Conservation (phyloP, 1,140 invertebrate genomes). For the Calosoma granatense region DNA sequence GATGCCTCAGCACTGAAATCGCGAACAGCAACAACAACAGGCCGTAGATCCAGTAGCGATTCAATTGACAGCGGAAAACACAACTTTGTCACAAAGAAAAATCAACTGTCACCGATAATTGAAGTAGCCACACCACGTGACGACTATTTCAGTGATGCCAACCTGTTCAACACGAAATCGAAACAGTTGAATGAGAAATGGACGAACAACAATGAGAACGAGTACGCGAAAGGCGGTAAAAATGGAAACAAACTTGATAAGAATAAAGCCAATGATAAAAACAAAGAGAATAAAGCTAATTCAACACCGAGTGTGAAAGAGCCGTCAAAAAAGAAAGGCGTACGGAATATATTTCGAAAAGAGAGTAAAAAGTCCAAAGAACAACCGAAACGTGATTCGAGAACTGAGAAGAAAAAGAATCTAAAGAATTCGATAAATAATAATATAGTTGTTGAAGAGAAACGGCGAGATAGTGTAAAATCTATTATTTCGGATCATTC, state of each 20-base stretch:
- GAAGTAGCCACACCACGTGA: slow-evolving; percentile 50
- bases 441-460: too few species aligned
- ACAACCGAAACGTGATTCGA: slow-evolving; percentile 28
- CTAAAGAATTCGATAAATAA: slow-evolving; percentile 16
- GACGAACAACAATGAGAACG: slow-evolving; percentile 15
- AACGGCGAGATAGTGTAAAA: too few species aligned
- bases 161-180: too few species aligned
- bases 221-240: slow-evolving; percentile 10
- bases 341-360: too few species aligned
- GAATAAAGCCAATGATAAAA: slow-evolving; percentile 11
- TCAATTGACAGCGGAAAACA: slow-evolving; percentile 30
- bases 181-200: slow-evolving; percentile 14
- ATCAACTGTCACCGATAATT: slow-evolving; percentile 64
- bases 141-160: slow-evolving; percentile 59
- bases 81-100: slow-evolving; percentile 35
- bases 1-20: slow-evolving; percentile 51
- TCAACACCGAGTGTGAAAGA: too few species aligned
- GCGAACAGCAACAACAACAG: slow-evolving; percentile 37
- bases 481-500: too few species aligned
- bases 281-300: slow-evolving; percentile 3
- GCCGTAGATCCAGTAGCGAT: slow-evolving; percentile 38
- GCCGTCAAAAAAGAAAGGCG: too few species aligned
- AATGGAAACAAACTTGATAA: slow-evolving; percentile 14
- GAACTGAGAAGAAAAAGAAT: slow-evolving; percentile 18
- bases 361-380: too few species aligned